Conservation (phyloP, 2,113 vertebrate genomes). For the Lophochroa leadbeateri region DNA sequence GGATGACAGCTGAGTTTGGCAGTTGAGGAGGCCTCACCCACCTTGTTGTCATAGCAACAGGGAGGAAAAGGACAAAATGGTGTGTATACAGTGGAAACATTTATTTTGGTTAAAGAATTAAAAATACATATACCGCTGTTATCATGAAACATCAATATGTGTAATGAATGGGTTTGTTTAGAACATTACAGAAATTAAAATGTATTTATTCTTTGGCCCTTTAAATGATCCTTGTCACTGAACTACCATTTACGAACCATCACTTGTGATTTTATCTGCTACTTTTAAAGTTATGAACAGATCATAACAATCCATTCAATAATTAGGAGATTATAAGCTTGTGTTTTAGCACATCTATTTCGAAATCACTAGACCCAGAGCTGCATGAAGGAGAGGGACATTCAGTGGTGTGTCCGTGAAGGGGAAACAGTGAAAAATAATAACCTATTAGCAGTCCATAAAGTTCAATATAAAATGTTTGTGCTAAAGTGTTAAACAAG, state of each 20-base stretch:
- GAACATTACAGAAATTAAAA: slow-evolving; percentile 80
- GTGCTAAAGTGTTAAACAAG: slow-evolving; percentile 85
- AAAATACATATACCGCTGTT: slow-evolving; percentile 73
- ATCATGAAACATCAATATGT: slow-evolving; percentile 71
- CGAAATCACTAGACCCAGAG: slow-evolving; percentile 24
- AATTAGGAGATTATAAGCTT: slow-evolving; percentile 78
- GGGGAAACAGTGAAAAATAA: slow-evolving; percentile 56
- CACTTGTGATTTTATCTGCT: slow-evolving; percentile 74
- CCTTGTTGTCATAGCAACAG: slow-evolving; percentile 98
- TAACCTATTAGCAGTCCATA: slow-evolving; percentile 66
- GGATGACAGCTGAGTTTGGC: slow-evolving; percentile 99
- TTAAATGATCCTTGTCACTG: slow-evolving; percentile 77
- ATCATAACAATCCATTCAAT: slow-evolving; percentile 70
- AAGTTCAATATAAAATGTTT: slow-evolving; percentile 79
- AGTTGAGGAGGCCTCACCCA: slow-evolving; percentile 95
- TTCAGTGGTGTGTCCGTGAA: not conserved
- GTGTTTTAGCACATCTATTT: slow-evolving; percentile 50
- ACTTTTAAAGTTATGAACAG: slow-evolving; percentile 76
- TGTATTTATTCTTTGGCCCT: slow-evolving; percentile 74
- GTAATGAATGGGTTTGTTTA: slow-evolving; percentile 79
- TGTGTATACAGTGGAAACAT: slow-evolving; percentile 78
- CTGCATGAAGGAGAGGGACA: slow-evolving; percentile 55
- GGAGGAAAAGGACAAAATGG: slow-evolving; percentile 87
- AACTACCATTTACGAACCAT: slow-evolving; percentile 78
- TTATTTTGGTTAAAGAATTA: slow-evolving; percentile 81